phyloP scores from a whole-genome alignment of 2,113 vertebrate genomes.

The Rhodinocichla rosea region DNA sequence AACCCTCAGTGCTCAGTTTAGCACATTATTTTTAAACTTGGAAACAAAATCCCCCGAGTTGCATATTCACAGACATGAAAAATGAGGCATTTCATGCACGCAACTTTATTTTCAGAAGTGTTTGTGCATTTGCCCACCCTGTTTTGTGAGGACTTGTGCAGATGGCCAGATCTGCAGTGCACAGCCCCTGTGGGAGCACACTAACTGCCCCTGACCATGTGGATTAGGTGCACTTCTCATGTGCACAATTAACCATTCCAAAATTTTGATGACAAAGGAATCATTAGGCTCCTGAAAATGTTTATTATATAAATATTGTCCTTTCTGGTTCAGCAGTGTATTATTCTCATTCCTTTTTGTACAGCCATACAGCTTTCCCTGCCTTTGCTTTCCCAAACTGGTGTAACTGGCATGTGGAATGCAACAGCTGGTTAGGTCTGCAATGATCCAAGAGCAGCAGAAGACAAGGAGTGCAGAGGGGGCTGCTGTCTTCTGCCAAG shows the following conservation, averaged over 20 bases:
- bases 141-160: not conserved
- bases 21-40: not conserved
- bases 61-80: not conserved
- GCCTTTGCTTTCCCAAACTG: conserved; percentile 34
- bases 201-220: not conserved
- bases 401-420: conserved; percentile 61
- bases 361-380: not conserved
- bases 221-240: not conserved
- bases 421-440: conserved; percentile 70
- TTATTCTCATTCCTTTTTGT: not conserved
- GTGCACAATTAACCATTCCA: not conserved
- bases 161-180: not conserved
- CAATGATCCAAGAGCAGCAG: conserved; percentile 62
- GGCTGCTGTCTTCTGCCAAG: conserved; percentile 62
- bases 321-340: conserved; percentile 29
- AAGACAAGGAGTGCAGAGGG: conserved; percentile 48
- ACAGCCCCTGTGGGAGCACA: not conserved
- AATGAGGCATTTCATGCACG: not conserved
- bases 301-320: conserved; percentile 36
- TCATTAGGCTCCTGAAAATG: not conserved
- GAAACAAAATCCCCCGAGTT: not conserved
- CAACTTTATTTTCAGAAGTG: not conserved
- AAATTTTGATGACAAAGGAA: not conserved
- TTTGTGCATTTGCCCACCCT: not conserved
- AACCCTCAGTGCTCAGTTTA: not conserved